Conservation (phyloP, 2,113 vertebrate genomes). For the Echinops telfairi region DNA sequence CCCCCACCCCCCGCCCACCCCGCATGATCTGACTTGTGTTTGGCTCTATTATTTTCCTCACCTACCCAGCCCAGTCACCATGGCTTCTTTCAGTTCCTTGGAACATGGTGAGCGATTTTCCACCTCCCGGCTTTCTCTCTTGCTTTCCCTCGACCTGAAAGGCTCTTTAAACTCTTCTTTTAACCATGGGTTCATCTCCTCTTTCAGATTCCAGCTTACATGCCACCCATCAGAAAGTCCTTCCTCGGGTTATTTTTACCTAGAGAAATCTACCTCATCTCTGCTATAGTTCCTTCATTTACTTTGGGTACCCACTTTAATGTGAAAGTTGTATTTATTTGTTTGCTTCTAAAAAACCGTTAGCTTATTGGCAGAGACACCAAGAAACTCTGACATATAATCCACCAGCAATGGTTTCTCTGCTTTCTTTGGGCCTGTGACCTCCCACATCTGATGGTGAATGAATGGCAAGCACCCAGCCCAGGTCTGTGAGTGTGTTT, state of each 20-base stretch:
- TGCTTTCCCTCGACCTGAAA: neutral
- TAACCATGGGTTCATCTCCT: neutral
- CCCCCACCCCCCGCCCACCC: no score
- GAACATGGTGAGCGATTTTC: slow-evolving; percentile 4
- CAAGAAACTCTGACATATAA: slow-evolving; percentile 35
- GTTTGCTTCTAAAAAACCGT: neutral
- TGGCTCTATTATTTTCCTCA: neutral
- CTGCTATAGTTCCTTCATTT: neutral
- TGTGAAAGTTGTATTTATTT: neutral
- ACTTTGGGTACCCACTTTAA: neutral
- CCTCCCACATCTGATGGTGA: neutral
- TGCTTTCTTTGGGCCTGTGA: neutral
- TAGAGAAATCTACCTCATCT: neutral
- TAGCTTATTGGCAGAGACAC: neutral
- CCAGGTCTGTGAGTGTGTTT: neutral
- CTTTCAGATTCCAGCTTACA: neutral
- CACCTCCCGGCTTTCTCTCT: neutral
- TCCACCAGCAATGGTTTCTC: neutral
- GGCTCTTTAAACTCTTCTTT: neutral
- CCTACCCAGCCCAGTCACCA: neutral
- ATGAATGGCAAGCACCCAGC: neutral
- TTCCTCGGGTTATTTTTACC: neutral
- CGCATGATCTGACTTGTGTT: slow-evolving; percentile 33
- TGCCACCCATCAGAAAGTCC: neutral
- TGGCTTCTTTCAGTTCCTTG: neutral